Base-by-base conservation (phyloP, 2,113 vertebrate species). In the Gymnorhina tibicen region DNA sequence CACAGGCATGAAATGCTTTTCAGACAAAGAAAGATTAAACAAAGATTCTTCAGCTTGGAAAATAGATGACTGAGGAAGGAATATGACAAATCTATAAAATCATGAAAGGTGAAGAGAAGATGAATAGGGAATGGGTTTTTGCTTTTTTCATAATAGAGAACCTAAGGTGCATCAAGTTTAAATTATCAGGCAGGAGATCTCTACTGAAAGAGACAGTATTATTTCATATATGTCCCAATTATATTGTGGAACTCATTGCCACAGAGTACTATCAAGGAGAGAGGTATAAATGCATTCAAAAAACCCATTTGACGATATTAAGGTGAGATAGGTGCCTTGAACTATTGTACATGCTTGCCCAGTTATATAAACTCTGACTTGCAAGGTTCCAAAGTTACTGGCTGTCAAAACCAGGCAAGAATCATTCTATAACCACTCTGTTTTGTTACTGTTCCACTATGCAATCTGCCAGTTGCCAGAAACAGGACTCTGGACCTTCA, bases 11-110 rank as follows among this genome's bases (percentile, higher is more conserved):
- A 95, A 88, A 88, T 95, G 50, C 79, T 94, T 92, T 93, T 88
- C 95, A 83, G 82, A 58, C 58, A 97, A 92, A 95, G 82, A 75
- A 91, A 93, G 93, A 87, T 87, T 87, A 96, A 91, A 93, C 87
- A 91, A 92, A 92, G 87, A 70, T 93, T 93, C 87, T 94, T 95
- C 68, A 91, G 78, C 70, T 93, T 93, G 85, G 87, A 83, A 94
- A 87, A 88, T 56, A 94, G 94, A 67, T 91, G 81, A 37, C 80
- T 94, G 81, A 94, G 87, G 96, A 95, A 96, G 92, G 78, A 88
- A 88, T 91, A 85, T 85, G 85, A 69, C 85, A 90, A 91, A 94
- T 85, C 90, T 90, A 19, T 95, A 88, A 87, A 91, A 80, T 93
- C 90, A 90, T 96, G 85, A 94, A 95, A 94, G 82, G 75, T 88